Base-by-base conservation (phyloP, 2,888 invertebrate species). In the Cheilosia vernalis region DNA sequence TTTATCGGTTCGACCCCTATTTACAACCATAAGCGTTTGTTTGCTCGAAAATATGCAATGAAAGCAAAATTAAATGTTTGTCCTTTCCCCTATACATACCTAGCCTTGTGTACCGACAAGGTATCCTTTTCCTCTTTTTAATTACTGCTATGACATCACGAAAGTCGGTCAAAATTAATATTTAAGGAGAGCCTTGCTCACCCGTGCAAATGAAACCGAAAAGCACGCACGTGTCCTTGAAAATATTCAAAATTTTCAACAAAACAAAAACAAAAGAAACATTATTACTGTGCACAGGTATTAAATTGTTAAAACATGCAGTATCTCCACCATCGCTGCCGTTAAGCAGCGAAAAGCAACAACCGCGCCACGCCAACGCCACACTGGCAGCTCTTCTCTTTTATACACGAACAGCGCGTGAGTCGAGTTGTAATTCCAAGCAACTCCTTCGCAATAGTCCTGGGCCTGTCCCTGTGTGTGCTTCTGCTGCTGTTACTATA, bases 191-290 rank as follows among this genome's bases (percentile, higher is more conserved):
- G n/a, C n/a, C 9, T 2, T 4, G 10, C 13, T 44, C 6, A 15
- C 10, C 2, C 3, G 17, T 44, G 33, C 40, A 69, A 67, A 60
- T 60, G 33, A 63, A 63, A 15, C 55, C 47, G 19, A 47, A 42
- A 69, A 61, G 47, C 56, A 78, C 78, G 69, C 78, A 69, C 78
- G 78, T 78, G 78, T 56, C 56, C 78, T 69, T 63, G 69, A 78
- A 63, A 63, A 55, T 70, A 56, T 70, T 56, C 61, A 70, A 69
- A 63, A 78, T 40, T 21, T 61, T 30, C 55, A 21, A 6, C 13
- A 17, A 1, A 37, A 42, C 2, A 13, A n/a, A 49, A 61, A 21
- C 21, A 37, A n/a, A 10, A 17, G n/a, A 4, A 42, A 42, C 10
- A 27, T 6, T 17, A 63, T 61, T 30, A 21, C 42, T 27, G 42